Evolutionary conservation across 2,888 invertebrate species (phyloP), one percentile per base, ranked within the genome.

Genomic region (Lithophane semibrunnea): DNA sequence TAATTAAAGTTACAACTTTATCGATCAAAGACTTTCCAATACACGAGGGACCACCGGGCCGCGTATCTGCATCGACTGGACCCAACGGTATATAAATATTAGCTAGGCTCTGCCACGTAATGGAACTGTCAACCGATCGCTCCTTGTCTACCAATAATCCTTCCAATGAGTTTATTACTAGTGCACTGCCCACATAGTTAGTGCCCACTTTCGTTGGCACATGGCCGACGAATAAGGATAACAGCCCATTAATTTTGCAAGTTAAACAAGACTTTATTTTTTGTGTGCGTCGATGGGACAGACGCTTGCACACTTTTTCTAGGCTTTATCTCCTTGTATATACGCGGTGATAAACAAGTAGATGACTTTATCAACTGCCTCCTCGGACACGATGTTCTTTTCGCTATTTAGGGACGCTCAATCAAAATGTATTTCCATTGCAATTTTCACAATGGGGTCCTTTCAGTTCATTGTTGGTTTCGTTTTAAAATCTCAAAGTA

Each of bases 1-100:
- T 94, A 96, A 96, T 96, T 96, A 96, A 96, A 95, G 93, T 94
- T 93, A 95, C 95, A 95, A 93, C 94, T 96, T 96, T 96, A 96
- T 96, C 95, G 95, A 95, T 94, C 94, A 94, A 94, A 93, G 93
- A 92, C 93, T 92, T 94, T 92, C 93, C 93, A 93, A 91, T 92
- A 90, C 89, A 89, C 89, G 91, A 88, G 85, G 90, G 96, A 96
- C 96, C 96, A 96, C 95, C 96, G 92, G 91, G 94, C 89, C 85
- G 89, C 91, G 89, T 94, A 95, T 94, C 94, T 91, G 91, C 90
- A 85, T 87, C 89, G 86, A 89, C 90, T 89, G 92, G 79, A 68
- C 58, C 65, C 90, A 89, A 91, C 90, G 91, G 89, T 89, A 91
- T 92, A 93, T 93, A 94, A 92, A 93, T 93, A 93, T 94, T 93